These are phyloP conservation scores for Campoplex capitator DNA, from an alignment of 2,888 invertebrate genomes.

Conservation along the genomic window DNA sequence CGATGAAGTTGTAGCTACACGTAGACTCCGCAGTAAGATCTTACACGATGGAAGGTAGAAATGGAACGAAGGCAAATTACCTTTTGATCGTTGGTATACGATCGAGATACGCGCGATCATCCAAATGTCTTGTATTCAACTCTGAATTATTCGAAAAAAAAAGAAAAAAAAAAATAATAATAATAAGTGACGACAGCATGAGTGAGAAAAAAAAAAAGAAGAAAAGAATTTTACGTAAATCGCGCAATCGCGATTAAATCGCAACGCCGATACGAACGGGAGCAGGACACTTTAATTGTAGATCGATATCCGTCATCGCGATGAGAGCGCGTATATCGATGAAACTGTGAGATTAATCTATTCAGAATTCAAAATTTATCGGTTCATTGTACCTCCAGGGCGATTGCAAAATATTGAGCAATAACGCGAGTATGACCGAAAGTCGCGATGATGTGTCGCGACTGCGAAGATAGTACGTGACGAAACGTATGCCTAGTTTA, in stretches of 20 bases:
- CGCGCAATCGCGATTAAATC: not conserved
- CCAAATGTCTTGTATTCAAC: not conserved
- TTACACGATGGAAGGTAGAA: not conserved
- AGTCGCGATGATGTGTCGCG: not conserved
- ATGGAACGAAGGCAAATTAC: constrained; percentile 44
- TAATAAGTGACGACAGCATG: not conserved
- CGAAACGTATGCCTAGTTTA: constrained; percentile 8
- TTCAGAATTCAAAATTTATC: not conserved
- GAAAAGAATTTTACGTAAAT: not conserved
- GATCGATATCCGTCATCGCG: not conserved
- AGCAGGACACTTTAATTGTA: too few species aligned
- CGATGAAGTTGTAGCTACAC: constrained; percentile 28
- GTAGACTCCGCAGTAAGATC: not conserved
- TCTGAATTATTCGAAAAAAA: not conserved
- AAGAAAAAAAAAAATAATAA: constrained; percentile 8
- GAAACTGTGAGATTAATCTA: not conserved
- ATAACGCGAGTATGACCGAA: constrained; percentile 24
- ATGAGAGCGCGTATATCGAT: not conserved
- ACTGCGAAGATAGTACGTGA: too few species aligned
- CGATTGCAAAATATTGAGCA: constrained; percentile 53
- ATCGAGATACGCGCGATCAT: not conserved
- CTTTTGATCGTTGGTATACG: constrained; percentile 9
- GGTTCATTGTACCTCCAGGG: not conserved
- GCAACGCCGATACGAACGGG: not conserved
- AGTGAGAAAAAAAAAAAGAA: not conserved